Conservation (phyloP, 37 sponge, comb jelly and placozoan genomes). For the Theonella swinhoei region DNA sequence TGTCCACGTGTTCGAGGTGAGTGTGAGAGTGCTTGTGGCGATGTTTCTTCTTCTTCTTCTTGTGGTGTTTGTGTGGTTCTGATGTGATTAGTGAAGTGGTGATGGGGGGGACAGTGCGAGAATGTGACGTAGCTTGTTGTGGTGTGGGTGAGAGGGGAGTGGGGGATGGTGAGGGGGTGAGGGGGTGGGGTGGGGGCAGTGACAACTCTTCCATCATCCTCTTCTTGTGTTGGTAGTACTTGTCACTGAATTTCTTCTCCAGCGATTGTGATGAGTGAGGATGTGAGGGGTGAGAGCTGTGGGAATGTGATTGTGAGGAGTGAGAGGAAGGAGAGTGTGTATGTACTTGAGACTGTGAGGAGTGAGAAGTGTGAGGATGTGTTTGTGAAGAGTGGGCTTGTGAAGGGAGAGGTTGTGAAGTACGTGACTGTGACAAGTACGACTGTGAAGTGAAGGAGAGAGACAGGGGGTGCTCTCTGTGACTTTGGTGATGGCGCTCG, state of each 20-base stretch:
- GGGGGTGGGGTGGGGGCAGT: not conserved
- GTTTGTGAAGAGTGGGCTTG: not conserved
- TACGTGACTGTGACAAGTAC: too few relatives aligned
- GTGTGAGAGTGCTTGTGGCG: conserved; percentile 14
- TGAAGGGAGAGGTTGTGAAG: too few relatives aligned
- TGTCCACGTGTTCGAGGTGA: too few relatives aligned
- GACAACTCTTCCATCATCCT: not conserved
- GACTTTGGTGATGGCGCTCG: not conserved
- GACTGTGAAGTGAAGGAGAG: not conserved
- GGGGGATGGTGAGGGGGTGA: not conserved
- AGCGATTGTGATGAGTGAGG: conserved; percentile 2
- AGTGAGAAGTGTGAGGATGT: not conserved
- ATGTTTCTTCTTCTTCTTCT: conserved; percentile 37
- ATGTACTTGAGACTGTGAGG: too few relatives aligned
- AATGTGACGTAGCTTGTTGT: conserved; percentile 12
- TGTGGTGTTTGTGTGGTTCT: conserved; percentile 11
- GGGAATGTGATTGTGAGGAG: too few relatives aligned
- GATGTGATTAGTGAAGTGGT: not conserved
- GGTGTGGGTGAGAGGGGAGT: too few relatives aligned
- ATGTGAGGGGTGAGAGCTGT: not conserved
- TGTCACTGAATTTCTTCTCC: not conserved
- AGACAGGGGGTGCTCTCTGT: not conserved
- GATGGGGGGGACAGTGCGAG: not conserved
- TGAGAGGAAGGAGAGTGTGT: too few relatives aligned
- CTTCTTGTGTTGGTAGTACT: not conserved